Percentiles rank a stretch among this genome's conserved stretches.
phyloP scores from a whole-genome alignment of 2,113 vertebrate genomes.

The Pteronura brasiliensis region DNA sequence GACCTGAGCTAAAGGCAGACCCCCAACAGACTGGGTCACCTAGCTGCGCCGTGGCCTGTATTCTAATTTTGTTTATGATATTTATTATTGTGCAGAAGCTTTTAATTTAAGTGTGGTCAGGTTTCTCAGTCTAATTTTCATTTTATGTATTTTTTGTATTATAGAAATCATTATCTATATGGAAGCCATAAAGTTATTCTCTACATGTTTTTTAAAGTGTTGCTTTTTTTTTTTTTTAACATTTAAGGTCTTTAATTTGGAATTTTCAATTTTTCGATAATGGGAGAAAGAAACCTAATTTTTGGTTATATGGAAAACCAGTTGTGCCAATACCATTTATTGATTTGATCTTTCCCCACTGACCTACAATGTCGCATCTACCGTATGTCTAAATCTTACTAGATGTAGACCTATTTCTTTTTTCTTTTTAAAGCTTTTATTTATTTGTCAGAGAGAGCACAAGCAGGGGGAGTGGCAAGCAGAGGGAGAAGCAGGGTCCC shows the following conservation, averaged over 20 bases:
- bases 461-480: too few relatives aligned
- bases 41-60: too few relatives aligned
- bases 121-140: not conserved
- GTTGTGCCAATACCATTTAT: not conserved
- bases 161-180: not conserved
- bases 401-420: not conserved
- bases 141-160: not conserved
- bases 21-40: not conserved
- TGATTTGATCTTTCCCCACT: not conserved
- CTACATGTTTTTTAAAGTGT: not conserved
- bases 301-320: not conserved
- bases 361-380: not conserved
- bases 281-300: not conserved
- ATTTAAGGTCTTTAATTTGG: not conserved
- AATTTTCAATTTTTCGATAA: not conserved
- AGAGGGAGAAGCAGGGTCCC: not conserved
- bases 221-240: not conserved
- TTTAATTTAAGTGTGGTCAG: not conserved
- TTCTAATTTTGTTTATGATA: not conserved
- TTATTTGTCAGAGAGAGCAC: too few relatives aligned
- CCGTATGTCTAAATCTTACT: not conserved
- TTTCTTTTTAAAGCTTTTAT: too few relatives aligned
- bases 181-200: not conserved
- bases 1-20: not conserved
- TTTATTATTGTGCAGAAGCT: not conserved